These are phyloP conservation scores for Melanchra persicariae DNA, from an alignment of 2,888 invertebrate genomes.

Conservation along the genomic window DNA sequence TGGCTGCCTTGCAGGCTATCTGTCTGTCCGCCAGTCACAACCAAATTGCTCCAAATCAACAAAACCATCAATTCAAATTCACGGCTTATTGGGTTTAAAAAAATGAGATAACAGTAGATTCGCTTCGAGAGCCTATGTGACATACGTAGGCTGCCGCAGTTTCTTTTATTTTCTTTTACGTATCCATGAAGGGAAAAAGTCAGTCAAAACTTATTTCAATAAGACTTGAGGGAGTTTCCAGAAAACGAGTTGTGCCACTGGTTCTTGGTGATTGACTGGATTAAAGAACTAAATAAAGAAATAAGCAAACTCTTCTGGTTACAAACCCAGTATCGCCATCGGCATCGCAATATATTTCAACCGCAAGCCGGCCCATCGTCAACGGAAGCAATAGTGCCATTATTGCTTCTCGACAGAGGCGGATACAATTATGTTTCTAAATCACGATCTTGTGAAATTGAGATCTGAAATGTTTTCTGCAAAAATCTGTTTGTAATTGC, in stretches of 20 bases:
- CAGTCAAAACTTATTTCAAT: too few relatives aligned
- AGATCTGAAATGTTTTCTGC: neutral
- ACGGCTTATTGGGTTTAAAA: too few relatives aligned
- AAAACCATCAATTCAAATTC: too few relatives aligned
- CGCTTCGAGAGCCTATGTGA: too few relatives aligned
- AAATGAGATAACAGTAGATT: too few relatives aligned
- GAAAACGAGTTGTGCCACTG: too few relatives aligned
- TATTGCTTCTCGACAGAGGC: conserved; percentile 32
- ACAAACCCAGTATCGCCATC: neutral
- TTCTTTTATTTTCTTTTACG: neutral
- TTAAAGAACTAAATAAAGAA: neutral
- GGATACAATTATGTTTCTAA: conserved; percentile 49
- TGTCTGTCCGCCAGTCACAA: too few relatives aligned
- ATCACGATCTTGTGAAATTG: conserved; percentile 30
- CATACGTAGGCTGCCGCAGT: neutral
- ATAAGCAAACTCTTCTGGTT: neutral
- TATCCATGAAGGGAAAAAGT: neutral
- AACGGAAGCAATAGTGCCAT: conserved; percentile 52
- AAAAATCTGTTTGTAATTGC: neutral
- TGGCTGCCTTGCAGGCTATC: too few relatives aligned
- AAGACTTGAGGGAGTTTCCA: too few relatives aligned
- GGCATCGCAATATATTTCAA: conserved; percentile 42
- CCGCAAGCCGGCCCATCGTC: conserved; percentile 30
- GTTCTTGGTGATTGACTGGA: too few relatives aligned
- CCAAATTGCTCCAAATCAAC: too few relatives aligned